Percentiles rank a stretch among this genome's conserved stretches.
phyloP scores from a whole-genome alignment of 2,888 invertebrate species.

The Pyrgus malvae region DNA sequence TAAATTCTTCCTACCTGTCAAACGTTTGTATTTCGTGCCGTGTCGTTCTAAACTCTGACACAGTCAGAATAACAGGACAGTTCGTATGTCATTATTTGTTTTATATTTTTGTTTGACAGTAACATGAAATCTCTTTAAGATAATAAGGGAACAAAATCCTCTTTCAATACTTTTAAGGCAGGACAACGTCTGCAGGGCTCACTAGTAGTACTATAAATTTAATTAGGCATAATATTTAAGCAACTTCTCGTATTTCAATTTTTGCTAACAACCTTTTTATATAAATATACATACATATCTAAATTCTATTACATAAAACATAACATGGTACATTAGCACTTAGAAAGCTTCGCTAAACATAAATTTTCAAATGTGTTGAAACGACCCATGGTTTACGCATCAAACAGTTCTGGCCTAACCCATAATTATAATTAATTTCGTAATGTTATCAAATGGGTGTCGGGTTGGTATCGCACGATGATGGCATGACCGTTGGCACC shows the following conservation, averaged over 20 bases:
- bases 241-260: not conserved
- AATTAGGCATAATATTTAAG: no score
- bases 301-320: not conserved
- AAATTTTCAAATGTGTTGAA: slow-evolving; percentile 3
- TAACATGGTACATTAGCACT: not conserved
- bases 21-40: no score
- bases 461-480: slow-evolving; percentile 4
- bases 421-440: slow-evolving; percentile 25
- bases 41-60: no score
- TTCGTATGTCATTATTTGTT: no score
- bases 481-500: not conserved
- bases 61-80: no score
- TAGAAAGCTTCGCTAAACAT: slow-evolving; percentile 11
- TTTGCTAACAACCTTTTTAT: not conserved
- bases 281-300: not conserved
- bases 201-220: no score
- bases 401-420: slow-evolving; percentile 9
- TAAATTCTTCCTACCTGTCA: no score
- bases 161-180: no score
- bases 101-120: no score
- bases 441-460: slow-evolving; percentile 18
- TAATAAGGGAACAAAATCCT: no score
- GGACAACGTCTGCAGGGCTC: no score
- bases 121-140: no score
- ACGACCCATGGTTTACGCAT: slow-evolving; percentile 3